Base-by-base conservation (phyloP, 2,797 vertebrate species). In the Sebastes vulpes region DNA sequence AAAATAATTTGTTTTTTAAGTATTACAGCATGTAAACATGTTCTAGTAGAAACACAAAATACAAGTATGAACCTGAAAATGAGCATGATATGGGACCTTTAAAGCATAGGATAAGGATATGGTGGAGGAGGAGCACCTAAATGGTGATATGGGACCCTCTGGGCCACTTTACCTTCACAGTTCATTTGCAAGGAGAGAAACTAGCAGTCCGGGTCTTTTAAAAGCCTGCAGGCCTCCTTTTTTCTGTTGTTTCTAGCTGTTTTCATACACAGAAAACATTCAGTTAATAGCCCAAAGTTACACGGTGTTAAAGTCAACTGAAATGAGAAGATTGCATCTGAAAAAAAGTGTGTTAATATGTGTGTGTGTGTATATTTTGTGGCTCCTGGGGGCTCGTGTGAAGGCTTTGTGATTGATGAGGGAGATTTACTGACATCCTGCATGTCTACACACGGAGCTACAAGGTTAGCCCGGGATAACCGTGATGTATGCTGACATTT, bases 341-440 rank as follows among this genome's bases (percentile, higher is more conserved):
- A n/a, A 18, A 48, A 12, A 50, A 2, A 4, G 48, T 1, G 35
- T 68, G 65, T 75, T 4, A 56, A 46, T 38, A 38, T 38, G 35
- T 63, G 25, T 73, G 53, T 28, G 0, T 54, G 31, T 70, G 59
- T 85, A 5, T 66, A 4, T 69, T 60, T 28, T 20, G 7, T 66
- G 66, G 42, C 72, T 79, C 65, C 32, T 18, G 58, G 63, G 38
- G 38, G 38, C 10, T 48, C 23, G 42, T 67, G 56, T 71, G 28
- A 72, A 60, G 58, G n/a, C 65, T 81, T 53, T 56, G 65, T 86
- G 66, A 78, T 71, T 67, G 79, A 88, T 73, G 52, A 31, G 25
- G 25, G 52, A 82, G 80, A 74, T 79, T 78, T 78, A 61, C 78
- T 57, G 52, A 78, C 73, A 32, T 82, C 79, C 83, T 77, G 85